A percentile compares a stretch with the other conserved stretches of the same genome.
These are phyloP conservation scores for Strigamia transsilvanica DNA, from an alignment of 2,888 invertebrate genomes.

Conservation along the genomic window DNA sequence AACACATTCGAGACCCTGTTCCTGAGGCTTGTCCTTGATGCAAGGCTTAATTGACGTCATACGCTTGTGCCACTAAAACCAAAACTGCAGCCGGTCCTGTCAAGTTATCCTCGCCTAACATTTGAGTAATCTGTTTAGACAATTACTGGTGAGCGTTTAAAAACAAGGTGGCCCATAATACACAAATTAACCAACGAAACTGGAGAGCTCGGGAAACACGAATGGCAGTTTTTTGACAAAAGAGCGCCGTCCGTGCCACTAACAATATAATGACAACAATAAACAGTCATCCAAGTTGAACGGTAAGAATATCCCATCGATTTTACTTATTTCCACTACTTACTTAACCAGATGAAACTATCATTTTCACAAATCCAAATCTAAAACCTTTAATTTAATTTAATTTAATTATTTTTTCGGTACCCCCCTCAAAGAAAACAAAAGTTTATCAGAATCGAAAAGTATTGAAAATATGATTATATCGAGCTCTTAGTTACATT, in stretches of 20 bases:
- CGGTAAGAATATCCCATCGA: neutral
- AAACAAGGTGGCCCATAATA: neutral
- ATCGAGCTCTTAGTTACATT: too few species aligned
- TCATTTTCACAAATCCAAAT: too few species aligned
- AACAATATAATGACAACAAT: constrained; percentile 1
- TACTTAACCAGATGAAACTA: too few species aligned
- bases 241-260: neutral
- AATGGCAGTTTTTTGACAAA: neutral
- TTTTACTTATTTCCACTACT: neutral
- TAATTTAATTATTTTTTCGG: too few species aligned
- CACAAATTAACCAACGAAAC: too few species aligned
- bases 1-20: neutral
- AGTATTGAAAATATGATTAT: too few species aligned
- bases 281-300: neutral
- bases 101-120: neutral
- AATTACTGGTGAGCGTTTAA: neutral
- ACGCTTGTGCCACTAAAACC: neutral
- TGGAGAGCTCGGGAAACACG: neutral
- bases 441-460: too few species aligned
- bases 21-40: neutral
- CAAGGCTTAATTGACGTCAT: constrained; percentile 8
- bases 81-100: neutral
- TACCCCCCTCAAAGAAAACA: too few species aligned
- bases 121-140: neutral
- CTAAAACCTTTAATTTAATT: too few species aligned